These are phyloP conservation scores for Micrastur ruficollis DNA, from an alignment of 2,797 vertebrate genomes.

Conservation along the genomic window DNA sequence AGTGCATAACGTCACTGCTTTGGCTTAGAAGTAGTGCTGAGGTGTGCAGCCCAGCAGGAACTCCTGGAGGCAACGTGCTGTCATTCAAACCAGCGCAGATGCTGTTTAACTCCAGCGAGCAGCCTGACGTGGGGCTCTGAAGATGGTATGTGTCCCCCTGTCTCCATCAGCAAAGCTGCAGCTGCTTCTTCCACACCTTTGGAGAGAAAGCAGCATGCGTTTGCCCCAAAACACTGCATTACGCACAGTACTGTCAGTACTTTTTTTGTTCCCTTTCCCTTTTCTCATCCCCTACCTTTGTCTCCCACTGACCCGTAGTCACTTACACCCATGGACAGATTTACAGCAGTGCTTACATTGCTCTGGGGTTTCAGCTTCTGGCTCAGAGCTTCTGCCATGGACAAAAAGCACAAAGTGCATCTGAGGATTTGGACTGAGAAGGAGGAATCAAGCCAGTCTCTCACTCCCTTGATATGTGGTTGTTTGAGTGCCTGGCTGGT, in stretches of 20 bases:
- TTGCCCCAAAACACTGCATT: neutral
- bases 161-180: neutral
- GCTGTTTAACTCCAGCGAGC: neutral
- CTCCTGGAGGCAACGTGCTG: conserved; percentile 16
- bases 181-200: neutral
- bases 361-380: neutral
- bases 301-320: neutral
- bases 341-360: neutral
- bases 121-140: neutral
- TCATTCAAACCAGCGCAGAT: neutral
- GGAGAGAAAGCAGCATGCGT: neutral
- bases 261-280: neutral
- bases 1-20: neutral
- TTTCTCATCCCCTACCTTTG: neutral
- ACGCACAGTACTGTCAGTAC: neutral
- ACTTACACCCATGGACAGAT: neutral
- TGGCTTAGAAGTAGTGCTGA: conserved; percentile 1
- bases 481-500: neutral
- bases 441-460: neutral
- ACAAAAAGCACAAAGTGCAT: neutral
- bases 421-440: neutral
- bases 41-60: conserved; percentile 11
- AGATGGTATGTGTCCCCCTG: neutral
- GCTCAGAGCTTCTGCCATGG: neutral
- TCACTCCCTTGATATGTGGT: neutral